These are phyloP conservation scores for Pyrochroa serraticornis DNA, from an alignment of 2,888 invertebrate genomes.

Conservation along the genomic window DNA sequence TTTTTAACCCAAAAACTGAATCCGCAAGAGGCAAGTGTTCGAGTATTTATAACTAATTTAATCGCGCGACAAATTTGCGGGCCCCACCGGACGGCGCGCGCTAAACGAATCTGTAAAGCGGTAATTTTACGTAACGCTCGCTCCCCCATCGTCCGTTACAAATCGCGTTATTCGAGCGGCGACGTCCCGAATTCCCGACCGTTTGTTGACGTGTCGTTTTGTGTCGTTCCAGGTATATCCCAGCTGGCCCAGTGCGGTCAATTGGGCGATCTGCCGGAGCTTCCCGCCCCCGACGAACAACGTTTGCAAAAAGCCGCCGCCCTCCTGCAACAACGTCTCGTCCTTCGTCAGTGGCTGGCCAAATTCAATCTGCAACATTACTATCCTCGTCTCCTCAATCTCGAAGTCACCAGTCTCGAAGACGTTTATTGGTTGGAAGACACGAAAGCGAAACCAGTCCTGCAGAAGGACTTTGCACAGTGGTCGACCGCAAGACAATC, in stretches of 20 bases:
- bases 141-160: too few species aligned
- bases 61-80: too few species aligned
- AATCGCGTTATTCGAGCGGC: too few species aligned
- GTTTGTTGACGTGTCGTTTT: not conserved
- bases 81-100: too few species aligned
- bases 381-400: conserved; percentile 75
- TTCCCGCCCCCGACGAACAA: conserved; percentile 84
- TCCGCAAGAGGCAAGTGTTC: too few species aligned
- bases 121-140: too few species aligned
- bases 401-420: conserved; percentile 85
- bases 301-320: conserved; percentile 81
- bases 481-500: conserved; percentile 84
- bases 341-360: conserved; percentile 84
- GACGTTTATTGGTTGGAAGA: conserved; percentile 90
- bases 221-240: conserved; percentile 72
- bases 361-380: conserved; percentile 75
- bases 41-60: too few species aligned
- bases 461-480: conserved; percentile 75
- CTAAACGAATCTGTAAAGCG: too few species aligned
- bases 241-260: conserved; percentile 82
- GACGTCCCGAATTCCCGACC: too few species aligned
- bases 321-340: conserved; percentile 81
- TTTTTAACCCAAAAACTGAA: too few species aligned
- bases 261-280: conserved; percentile 78
- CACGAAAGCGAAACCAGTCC: conserved; percentile 74